Base-by-base conservation (phyloP, 2,797 vertebrate species). In the Naso thynnoides region DNA sequence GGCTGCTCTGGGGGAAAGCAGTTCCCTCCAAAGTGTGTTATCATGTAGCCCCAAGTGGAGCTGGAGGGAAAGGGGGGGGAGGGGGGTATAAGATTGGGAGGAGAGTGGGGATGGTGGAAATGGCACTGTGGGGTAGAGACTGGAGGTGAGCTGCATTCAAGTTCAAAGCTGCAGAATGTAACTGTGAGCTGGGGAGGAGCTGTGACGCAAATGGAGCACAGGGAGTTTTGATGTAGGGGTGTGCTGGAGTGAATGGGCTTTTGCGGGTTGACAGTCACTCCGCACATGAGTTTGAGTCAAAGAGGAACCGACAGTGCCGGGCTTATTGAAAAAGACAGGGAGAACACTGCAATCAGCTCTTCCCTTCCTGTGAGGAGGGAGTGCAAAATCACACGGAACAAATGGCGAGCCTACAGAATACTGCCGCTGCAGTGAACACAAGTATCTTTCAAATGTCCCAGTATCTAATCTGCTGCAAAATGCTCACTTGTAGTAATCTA, bases 11-110 rank as follows among this genome's bases (percentile, higher is more conserved):
- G 84, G 89, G 89, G 81, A 82, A 83, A 88, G 86, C 77, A 45
- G 84, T 67, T 87, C 79, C 78, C 90, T 87, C 90, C 84, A 91
- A 91, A 91, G 89, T 91, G 87, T 92, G 91, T 88, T 91, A 88
- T 88, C 86, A 70, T 73, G 81, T 89, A 59, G 77, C 88, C 90
- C 73, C 61, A 16, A 88, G 90, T 89, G 88, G 81, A 84, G 86
- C 90, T 86, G 67, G 61, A 83, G 85, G 85, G 71, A 55, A 55
- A 54, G 56, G 26, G 21, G 48, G 29, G 61, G 36, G 39, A 33
- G 27, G 10, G 52, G 41, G 49, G 42, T 77, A 72, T 61, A 53
- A 74, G 79, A 89, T 85, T 79, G 82, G 78, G 79, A 69, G 70
- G 77, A 70, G 82, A 64, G 79, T 31, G 60, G 60, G 75, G 49